These are phyloP conservation scores for Scolopax rusticola DNA, from an alignment of 2,797 vertebrate genomes.

Conservation along the genomic window DNA sequence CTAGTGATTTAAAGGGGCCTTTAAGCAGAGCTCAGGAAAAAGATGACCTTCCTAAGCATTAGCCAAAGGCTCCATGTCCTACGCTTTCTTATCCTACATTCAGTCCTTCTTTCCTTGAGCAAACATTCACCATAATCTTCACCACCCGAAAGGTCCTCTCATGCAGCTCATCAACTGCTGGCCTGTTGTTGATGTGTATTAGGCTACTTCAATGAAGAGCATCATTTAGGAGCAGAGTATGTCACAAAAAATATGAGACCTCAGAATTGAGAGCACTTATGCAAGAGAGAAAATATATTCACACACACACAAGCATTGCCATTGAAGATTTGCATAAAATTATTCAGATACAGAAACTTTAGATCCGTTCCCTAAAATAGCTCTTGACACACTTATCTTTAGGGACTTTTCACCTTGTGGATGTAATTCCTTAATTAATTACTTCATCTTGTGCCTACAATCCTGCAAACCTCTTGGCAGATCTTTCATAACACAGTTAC, in stretches of 20 bases:
- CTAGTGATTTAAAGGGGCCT: background rate
- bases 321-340: background rate
- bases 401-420: slow-evolving; percentile 14
- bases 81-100: background rate
- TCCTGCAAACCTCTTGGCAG: slow-evolving; percentile 13
- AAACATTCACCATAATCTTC: background rate
- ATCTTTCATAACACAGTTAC: slow-evolving; percentile 8
- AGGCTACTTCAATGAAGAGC: background rate
- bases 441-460: slow-evolving; percentile 12
- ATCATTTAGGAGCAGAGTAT: background rate
- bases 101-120: background rate
- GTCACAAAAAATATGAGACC: background rate
- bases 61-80: background rate
- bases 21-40: background rate
- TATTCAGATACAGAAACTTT: background rate
- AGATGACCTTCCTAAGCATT: background rate
- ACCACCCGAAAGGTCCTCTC: background rate
- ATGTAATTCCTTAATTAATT: slow-evolving; percentile 59
- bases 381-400: background rate
- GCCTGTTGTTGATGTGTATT: background rate
- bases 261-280: background rate
- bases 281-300: background rate
- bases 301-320: background rate
- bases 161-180: background rate
- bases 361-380: slow-evolving; percentile 15